Conservation (phyloP, 2,888 invertebrate genomes). For the Drosophila nr. fundita region DNA sequence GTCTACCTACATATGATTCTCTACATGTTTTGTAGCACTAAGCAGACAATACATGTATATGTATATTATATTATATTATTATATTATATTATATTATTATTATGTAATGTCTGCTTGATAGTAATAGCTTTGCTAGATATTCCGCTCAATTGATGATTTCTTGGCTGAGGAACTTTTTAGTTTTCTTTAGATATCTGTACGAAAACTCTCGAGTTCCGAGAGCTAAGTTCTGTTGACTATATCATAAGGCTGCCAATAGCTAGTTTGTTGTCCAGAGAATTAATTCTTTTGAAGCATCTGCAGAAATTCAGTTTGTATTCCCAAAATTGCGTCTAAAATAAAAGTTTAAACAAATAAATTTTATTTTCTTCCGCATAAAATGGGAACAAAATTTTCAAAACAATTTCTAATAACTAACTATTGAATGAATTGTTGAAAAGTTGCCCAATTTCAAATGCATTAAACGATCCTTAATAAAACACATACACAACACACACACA, state of each 20-base stretch:
- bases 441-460: not conserved
- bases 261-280: not conserved
- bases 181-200: not conserved
- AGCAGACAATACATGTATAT: too few relatives aligned
- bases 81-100: too few relatives aligned
- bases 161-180: not conserved
- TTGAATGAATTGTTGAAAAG: not conserved
- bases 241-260: not conserved
- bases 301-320: not conserved
- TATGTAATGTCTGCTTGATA: too few relatives aligned
- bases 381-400: not conserved
- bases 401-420: not conserved
- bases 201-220: not conserved
- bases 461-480: not conserved
- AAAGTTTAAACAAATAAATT: not conserved
- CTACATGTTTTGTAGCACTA: not conserved
- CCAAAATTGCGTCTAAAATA: not conserved
- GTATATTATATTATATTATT: too few relatives aligned
- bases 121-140: not conserved
- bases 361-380: not conserved
- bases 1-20: not conserved
- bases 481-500: conserved; percentile 1
- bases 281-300: not conserved
- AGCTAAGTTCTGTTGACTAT: not conserved
- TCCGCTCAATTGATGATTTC: not conserved